Evolutionary conservation across 2,797 vertebrate species (phyloP), one percentile per base, ranked within the genome.

Genomic region (Anolis apletophallus): DNA sequence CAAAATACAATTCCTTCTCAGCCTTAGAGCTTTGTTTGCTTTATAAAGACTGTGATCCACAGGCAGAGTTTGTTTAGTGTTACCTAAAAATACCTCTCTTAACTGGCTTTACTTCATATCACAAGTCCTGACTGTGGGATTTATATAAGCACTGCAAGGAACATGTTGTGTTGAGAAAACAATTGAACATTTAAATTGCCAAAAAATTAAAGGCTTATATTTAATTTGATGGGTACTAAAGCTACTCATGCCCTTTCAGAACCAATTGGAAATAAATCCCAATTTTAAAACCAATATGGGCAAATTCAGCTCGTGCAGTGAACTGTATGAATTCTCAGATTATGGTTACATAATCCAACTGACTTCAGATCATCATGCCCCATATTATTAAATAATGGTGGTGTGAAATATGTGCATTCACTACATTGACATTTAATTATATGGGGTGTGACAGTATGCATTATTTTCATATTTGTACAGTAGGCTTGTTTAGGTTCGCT

Each of bases 61-160:
- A 86, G 11, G 64, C 12, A 46, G 36, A 13, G 40, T 72, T 61
- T 86, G 87, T 73, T 84, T 73, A 88, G 85, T 6, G 89, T 87
- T 87, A 23, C 3, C 85, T 87, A 79, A 82, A 91, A 88, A 85
- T 29, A 78, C 81, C 88, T 87, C 69, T 67, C 40, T 88, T 84
- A 84, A 76, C 36, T 34, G 69, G 54, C 40, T 81, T 80, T 76
- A 19, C 71, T 77, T 69, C 40, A 40, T 80, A 21, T 26, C 73
- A 55, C 13, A 46, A 85, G 79, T 74, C 76, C 26, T 46, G 85
- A 46, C 79, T 78, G 11, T 81, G 57, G 59, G 69, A 68, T 59
- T 89, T 87, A 72, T 9, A 93, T 89, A 82, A 81, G n/a, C 29
- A 68, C 68, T 81, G 8, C 36, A 83, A 61, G 59, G 86, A 73